phyloP scores from a whole-genome alignment of 2,113 vertebrate genomes.

The Amblyopsis rosae region DNA sequence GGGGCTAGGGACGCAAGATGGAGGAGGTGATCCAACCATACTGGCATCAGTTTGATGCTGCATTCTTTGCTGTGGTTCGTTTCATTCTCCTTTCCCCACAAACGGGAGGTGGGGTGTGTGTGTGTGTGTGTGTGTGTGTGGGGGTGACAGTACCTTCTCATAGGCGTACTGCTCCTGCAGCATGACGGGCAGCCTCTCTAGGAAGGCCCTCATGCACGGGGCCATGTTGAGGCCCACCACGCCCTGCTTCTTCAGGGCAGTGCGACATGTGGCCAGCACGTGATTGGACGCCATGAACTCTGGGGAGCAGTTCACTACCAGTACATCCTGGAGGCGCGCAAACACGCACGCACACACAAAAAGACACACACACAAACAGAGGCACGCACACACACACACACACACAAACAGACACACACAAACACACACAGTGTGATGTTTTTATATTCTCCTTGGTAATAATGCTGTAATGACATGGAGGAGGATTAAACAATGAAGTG shows the following conservation, averaged over 20 bases:
- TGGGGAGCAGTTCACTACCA: conserved; percentile 90
- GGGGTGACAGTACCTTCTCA: conserved; percentile 83
- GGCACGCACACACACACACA: neutral
- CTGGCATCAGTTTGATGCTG: too few species aligned
- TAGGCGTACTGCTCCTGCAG: conserved; percentile 97
- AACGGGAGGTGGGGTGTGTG: conserved; percentile 69
- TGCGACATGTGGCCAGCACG: conserved; percentile 90
- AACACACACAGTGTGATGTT: neutral
- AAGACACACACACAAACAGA: too few species aligned
- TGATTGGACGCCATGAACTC: conserved; percentile 91
- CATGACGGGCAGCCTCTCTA: conserved; percentile 93
- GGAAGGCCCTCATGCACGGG: conserved; percentile 95
- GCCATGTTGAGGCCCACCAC: conserved; percentile 91
- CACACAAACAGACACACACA: neutral
- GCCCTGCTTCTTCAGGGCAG: conserved; percentile 92
- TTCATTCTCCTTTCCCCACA: too few species aligned
- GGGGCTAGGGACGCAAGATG: conserved; percentile 76
- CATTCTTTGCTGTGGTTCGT: too few species aligned
- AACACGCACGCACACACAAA: neutral
- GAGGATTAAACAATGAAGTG: neutral
- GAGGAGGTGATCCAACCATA: too few species aligned
- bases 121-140: too few species aligned
- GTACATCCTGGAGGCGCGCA: conserved; percentile 82
- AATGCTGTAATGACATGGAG: too few species aligned
- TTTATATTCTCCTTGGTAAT: neutral